Conservation (phyloP, 2,113 vertebrate genomes). For the Morone saxatilis region DNA sequence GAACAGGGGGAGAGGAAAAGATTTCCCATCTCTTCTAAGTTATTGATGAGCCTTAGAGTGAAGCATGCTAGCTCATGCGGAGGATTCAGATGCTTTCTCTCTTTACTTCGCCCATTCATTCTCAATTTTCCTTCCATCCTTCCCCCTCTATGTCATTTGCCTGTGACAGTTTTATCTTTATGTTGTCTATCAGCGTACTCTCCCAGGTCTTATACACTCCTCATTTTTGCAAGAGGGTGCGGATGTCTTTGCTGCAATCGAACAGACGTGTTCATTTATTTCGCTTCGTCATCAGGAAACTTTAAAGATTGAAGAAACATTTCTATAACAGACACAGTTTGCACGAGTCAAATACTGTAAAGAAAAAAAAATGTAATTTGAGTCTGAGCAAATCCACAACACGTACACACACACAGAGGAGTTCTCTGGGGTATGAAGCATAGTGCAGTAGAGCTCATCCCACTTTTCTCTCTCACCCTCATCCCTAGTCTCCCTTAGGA, state of each 20-base stretch:
- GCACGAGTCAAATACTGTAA: background rate
- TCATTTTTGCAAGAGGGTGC: conserved; percentile 11
- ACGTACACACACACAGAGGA: background rate
- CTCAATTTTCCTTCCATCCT: conserved; percentile 26
- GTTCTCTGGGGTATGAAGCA: conserved; percentile 32
- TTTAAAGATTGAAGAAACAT: conserved; percentile 4
- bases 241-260: background rate
- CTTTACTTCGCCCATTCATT: conserved; percentile 20
- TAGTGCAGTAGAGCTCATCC: conserved; percentile 59
- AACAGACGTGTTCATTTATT: conserved; percentile 34
- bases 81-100: conserved; percentile 30
- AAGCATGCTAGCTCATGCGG: conserved; percentile 23
- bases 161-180: conserved; percentile 59
- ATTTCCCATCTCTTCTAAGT: conserved; percentile 46
- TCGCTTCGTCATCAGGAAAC: conserved; percentile 12
- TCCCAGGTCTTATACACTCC: conserved; percentile 26
- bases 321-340: background rate
- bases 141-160: conserved; percentile 31
- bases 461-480: conserved; percentile 35
- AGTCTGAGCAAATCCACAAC: background rate
- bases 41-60: conserved; percentile 58
- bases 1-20: conserved; percentile 19
- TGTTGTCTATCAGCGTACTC: conserved; percentile 37
- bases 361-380: background rate
- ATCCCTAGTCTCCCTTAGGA: conserved; percentile 51